Evolutionary conservation across 2,888 invertebrate genomes (phyloP).

Genomic region (Hirtodrosophila trivittata): DNA sequence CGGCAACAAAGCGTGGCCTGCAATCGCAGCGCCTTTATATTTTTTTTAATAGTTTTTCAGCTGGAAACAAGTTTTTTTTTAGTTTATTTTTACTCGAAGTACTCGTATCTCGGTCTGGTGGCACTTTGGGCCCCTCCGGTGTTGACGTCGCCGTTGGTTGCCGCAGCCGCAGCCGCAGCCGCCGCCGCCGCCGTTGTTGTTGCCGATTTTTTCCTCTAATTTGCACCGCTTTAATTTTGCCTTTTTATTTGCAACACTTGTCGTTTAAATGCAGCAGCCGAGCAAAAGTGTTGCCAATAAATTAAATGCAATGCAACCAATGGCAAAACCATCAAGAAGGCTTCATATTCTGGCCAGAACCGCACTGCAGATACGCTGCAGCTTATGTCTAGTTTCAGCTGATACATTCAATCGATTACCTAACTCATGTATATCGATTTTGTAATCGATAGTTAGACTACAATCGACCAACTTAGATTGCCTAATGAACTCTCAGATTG

Average conservation of each 20-base stretch:
- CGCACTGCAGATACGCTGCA: slow-evolving; percentile 36
- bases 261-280: slow-evolving; percentile 74
- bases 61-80: slow-evolving; percentile 68
- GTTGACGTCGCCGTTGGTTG: slow-evolving; percentile 65
- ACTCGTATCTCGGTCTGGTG: slow-evolving; percentile 12
- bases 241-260: slow-evolving; percentile 79
- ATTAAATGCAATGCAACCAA: slow-evolving; percentile 63
- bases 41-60: slow-evolving; percentile 68
- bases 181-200: slow-evolving; percentile 58
- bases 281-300: slow-evolving; percentile 76
- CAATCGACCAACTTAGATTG: too few relatives aligned
- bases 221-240: slow-evolving; percentile 77
- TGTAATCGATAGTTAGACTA: too few relatives aligned
- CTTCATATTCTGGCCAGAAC: neutral
- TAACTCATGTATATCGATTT: neutral
- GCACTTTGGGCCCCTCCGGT: slow-evolving; percentile 49
- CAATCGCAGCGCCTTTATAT: slow-evolving; percentile 48
- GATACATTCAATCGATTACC: neutral
- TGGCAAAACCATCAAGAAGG: slow-evolving; percentile 8
- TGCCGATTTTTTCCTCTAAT: slow-evolving; percentile 61
- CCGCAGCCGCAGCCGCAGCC: slow-evolving; percentile 39
- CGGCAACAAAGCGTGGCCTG: slow-evolving; percentile 54
- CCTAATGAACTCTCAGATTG: too few relatives aligned
- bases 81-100: slow-evolving; percentile 6
- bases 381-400: too few relatives aligned